Conservation (phyloP, 2,113 vertebrate genomes). For the Gopherus evgoodei region DNA sequence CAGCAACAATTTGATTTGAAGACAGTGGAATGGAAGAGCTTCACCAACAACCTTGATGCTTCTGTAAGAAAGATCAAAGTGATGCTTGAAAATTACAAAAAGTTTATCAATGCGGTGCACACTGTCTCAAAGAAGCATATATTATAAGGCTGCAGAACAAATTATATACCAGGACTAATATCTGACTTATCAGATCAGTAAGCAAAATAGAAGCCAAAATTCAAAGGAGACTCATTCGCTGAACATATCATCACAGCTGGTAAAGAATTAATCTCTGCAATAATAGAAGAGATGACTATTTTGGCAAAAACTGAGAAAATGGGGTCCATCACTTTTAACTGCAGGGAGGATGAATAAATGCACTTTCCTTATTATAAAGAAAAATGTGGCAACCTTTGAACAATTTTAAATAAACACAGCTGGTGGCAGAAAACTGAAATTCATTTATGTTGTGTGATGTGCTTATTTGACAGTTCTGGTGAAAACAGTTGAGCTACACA, state of each 20-base stretch:
- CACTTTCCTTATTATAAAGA: not conserved
- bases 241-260: not conserved
- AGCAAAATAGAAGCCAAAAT: not conserved
- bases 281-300: not conserved
- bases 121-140: no score
- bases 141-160: no score
- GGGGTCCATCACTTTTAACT: not conserved
- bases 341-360: not conserved
- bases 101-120: no score
- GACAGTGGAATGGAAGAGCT: no score
- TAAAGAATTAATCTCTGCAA: not conserved
- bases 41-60: no score
- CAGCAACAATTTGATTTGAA: no score
- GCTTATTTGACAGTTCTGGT: not conserved
- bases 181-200: not conserved
- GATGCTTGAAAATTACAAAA: no score
- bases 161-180: not conserved
- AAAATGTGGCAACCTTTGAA: not conserved
- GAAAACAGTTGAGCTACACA: not conserved
- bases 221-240: not conserved
- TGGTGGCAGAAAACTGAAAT: not conserved
- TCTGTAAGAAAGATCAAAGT: no score
- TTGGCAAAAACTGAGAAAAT: conserved; percentile 1
- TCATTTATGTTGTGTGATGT: not conserved
- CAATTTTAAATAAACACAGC: not conserved